Evolutionary conservation across 1,140 invertebrate genomes (phyloP), one percentile per base, ranked within the genome.

Genomic region (Phortica variegata): DNA sequence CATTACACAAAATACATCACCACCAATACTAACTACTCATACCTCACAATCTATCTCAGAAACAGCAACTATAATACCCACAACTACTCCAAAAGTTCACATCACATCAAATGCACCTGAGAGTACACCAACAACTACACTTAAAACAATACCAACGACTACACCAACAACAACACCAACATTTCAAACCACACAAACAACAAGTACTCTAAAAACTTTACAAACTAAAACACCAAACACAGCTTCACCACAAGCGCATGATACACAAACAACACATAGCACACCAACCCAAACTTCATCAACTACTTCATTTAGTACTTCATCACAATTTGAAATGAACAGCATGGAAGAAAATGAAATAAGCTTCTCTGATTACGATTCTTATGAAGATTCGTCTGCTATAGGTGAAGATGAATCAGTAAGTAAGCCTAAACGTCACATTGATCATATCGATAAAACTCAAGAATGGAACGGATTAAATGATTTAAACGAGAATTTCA

Each of bases 161-260:
- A 33, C 15, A 26, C 16, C 20, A 45, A 29, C 21, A 32, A 39
- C 21, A n/a, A 40, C 42, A 36, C 21, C 52, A 33, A 23, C 40
- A 20, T 29, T 13, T 13, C 18, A 19, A 19, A 29, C 44, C 26
- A 40, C 46, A 15, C 36, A 40, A 19, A 33, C 37, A 41, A 16
- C 47, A 36, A 12, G 29, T 8, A 42, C 39, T 26, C 33, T 38
- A 3, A 3, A 37, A 20, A 29, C 21, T 2, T 7, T 34, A 15
- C 17, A 33, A 31, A 15, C 21, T 32, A 3, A 46, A 37, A 13
- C 38, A 3, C 17, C 23, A n/a, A 13, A 18, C 21, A 43, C 41
- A 26, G 13, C 23, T 12, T 13, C 18, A 9, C 8, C 45, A 52
- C 36, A 38, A 43, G 38, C 43, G 2, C 9, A 31, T 3, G n/a